phyloP scores from a whole-genome alignment of 2,113 vertebrate species.

The Sclerurus mexicanus region DNA sequence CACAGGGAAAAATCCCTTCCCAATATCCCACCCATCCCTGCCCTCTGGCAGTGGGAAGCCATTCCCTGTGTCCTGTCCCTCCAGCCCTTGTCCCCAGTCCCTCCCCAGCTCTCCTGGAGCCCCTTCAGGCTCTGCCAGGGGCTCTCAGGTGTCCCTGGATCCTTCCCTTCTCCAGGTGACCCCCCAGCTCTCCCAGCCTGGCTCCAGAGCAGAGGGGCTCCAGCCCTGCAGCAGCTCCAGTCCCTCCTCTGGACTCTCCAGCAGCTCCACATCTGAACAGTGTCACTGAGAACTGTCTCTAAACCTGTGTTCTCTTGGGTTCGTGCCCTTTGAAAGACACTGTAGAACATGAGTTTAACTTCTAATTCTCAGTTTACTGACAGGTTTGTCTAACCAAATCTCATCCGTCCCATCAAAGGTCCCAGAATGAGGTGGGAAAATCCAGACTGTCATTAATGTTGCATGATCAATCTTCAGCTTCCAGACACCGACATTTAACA shows the following conservation, averaged over 20 bases:
- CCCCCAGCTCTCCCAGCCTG: too few species aligned
- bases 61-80: too few species aligned
- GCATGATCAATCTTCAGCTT: not conserved
- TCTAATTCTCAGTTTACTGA: not conserved
- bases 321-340: not conserved
- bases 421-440: not conserved
- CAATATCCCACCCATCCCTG: too few species aligned
- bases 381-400: not conserved
- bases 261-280: not conserved
- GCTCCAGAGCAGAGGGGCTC: too few species aligned
- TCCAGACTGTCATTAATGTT: not conserved
- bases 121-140: too few species aligned
- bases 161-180: too few species aligned
- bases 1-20: not conserved
- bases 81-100: too few species aligned
- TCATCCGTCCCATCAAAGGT: not conserved
- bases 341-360: not conserved
- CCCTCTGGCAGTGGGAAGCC: too few species aligned
- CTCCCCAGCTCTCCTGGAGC: too few species aligned
- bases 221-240: too few species aligned
- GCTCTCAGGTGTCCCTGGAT: too few species aligned
- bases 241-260: too few species aligned
- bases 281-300: not conserved
- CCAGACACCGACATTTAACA: not conserved
- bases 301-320: fast-evolving